These are phyloP conservation scores for Tamandua tetradactyla DNA, from an alignment of 2,797 vertebrate genomes.

Conservation along the genomic window DNA sequence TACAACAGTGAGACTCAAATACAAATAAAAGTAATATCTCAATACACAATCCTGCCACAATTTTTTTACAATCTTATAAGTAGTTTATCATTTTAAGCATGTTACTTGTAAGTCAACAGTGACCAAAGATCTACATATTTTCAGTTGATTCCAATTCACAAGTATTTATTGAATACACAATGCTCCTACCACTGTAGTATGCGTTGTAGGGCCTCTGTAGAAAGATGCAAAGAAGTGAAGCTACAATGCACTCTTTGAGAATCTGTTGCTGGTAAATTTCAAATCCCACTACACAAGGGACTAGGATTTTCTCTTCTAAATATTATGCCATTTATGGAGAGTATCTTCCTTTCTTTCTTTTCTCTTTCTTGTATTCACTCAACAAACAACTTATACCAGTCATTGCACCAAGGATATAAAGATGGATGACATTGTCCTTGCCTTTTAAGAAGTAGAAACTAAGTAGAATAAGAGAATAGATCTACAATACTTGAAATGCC, in stretches of 20 bases:
- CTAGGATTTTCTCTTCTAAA: background rate
- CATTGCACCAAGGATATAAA: background rate
- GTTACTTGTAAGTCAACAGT: background rate
- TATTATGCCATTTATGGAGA: constrained; percentile 1
- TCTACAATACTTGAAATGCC: background rate
- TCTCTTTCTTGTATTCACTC: background rate
- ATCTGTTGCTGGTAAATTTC: constrained; percentile 33
- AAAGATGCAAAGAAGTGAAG: constrained; percentile 49
- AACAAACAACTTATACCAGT: background rate
- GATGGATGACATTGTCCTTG: background rate
- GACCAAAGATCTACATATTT: background rate
- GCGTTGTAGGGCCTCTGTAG: background rate
- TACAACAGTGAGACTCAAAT: background rate
- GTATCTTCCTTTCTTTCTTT: background rate
- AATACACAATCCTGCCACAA: background rate
- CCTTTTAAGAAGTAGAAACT: background rate
- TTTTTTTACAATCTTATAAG: background rate
- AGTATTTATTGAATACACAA: constrained; percentile 29
- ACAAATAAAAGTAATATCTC: background rate
- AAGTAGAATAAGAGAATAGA: background rate
- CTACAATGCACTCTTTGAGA: constrained; percentile 20
- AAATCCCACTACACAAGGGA: background rate
- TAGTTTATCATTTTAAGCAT: background rate
- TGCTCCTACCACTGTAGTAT: background rate
- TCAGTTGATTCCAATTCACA: constrained; percentile 5